Base-by-base conservation (phyloP, 2,797 vertebrate genomes). In the Muscicapa striata region DNA sequence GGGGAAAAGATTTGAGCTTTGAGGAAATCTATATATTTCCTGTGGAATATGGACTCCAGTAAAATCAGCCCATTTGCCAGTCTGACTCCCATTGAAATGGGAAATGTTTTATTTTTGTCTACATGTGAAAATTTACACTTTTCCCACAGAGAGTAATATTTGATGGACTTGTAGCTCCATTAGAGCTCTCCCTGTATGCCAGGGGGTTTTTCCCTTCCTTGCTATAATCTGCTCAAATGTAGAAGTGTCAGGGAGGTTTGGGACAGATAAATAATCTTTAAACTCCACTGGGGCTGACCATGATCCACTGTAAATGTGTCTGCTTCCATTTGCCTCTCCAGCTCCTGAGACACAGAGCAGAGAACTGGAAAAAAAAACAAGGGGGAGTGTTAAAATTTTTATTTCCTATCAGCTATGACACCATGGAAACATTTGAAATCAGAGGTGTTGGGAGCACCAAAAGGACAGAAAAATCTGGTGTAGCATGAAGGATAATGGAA, bases 341-440 rank as follows among this genome's bases (percentile, higher is more conserved):
- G 62, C 38, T 43, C 36, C 58, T 11, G 32, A 61, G 75, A 67
- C 49, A 32, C 0, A 0, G 1, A 72, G 54, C 9, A 64, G 26
- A 38, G 32, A 74, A 41, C 15, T 27, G 78, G 61, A 40, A 78
- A 36, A 55, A 55, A 70, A 74, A 77, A 12, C 38, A 27, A 43
- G 30, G 20, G 30, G 51, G 68, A 84, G 55, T 12, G 7, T 46
- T 73, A 15, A 17, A 30, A 4, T 41, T 69, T 83, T n/a, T 29
- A n/a, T 84, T 69, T 86, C 41, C 57, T 55, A 4, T 10, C 57
- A 81, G 19, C 61, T 81, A 0, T 51, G 76, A 59, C 15, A n/a
- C 36, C 21, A 14, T 13, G 40, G 32, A 1, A 7, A 30, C 5
- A 1, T 40, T 38, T 40, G 19, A 68, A 77, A 72, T 55, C 49